phyloP scores from a whole-genome alignment of 2,888 invertebrate species.

The Marasmarcha lunaedactyla region DNA sequence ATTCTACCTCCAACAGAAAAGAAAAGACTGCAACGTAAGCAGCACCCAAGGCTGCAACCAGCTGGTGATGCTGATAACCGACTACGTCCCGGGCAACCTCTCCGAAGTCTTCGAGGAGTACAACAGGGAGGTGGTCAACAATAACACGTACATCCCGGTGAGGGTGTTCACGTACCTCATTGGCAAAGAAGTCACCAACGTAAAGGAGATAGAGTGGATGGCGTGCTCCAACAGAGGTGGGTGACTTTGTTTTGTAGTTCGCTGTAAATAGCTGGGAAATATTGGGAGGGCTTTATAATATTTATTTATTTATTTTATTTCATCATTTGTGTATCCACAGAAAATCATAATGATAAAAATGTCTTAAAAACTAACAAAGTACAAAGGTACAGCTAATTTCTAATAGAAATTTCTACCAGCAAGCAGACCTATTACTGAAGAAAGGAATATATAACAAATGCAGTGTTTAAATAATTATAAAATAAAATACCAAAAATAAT shows the following conservation, averaged over 20 bases:
- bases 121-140: slow-evolving; percentile 77
- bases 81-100: slow-evolving; percentile 90
- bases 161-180: slow-evolving; percentile 96
- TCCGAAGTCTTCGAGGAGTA: slow-evolving; percentile 86
- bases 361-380: too few species aligned
- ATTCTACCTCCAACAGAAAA: slow-evolving; percentile 35
- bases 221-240: slow-evolving; percentile 93
- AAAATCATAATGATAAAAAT: too few species aligned
- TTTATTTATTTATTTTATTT: too few species aligned
- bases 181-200: slow-evolving; percentile 93
- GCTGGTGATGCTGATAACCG: slow-evolving; percentile 96
- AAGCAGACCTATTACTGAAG: too few species aligned
- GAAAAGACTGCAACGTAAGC: slow-evolving; percentile 39
- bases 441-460: too few species aligned
- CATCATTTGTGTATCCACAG: too few species aligned
- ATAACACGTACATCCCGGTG: slow-evolving; percentile 78
- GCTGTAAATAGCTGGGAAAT: not conserved
- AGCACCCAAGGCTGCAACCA: slow-evolving; percentile 84
- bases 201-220: slow-evolving; percentile 91
- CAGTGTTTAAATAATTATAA: too few species aligned
- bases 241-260: too few species aligned
- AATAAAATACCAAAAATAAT: too few species aligned
- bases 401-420: too few species aligned
- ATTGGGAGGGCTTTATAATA: not conserved
- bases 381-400: too few species aligned